phyloP scores from a whole-genome alignment of 2,888 invertebrate species.

The Xiphydria camelus region DNA sequence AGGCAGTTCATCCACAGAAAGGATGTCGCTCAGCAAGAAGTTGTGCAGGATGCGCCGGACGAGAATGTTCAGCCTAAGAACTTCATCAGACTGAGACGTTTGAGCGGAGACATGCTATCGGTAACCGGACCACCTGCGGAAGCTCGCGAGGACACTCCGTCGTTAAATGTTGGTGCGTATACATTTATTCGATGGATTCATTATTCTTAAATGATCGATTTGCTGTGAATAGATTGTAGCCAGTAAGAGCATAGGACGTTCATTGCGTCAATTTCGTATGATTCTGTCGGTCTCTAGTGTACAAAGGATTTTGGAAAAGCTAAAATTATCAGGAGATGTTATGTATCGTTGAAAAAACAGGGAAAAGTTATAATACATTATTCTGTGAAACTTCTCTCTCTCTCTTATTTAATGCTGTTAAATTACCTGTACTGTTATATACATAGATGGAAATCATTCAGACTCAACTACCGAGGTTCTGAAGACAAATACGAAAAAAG shows the following conservation, averaged over 20 bases:
- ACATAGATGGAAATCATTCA: constrained; percentile 13
- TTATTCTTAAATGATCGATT: no score
- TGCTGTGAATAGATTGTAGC: no score
- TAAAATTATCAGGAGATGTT: no score
- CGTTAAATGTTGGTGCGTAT: constrained; percentile 21
- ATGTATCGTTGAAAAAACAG: no score
- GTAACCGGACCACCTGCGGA: constrained; percentile 12
- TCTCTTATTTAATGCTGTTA: neutral
- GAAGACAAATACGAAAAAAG: constrained; percentile 33
- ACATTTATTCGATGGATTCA: neutral
- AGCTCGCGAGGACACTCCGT: constrained; percentile 11
- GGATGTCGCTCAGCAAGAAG: constrained; percentile 28
- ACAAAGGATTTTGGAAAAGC: no score
- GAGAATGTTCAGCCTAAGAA: constrained; percentile 22
- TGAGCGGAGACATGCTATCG: constrained; percentile 60
- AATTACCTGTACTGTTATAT: neutral
- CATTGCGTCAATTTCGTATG: no score
- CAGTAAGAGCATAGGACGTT: no score
- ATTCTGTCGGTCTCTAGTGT: no score
- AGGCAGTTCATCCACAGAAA: constrained; percentile 23
- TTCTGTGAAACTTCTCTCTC: neutral
- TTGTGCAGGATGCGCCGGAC: constrained; percentile 25
- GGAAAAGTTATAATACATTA: no score
- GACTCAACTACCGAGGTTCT: constrained; percentile 7
- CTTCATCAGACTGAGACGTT: constrained; percentile 56